These are phyloP conservation scores for Nipponia nippon DNA, from an alignment of 2,113 vertebrate species.

Conservation along the genomic window DNA sequence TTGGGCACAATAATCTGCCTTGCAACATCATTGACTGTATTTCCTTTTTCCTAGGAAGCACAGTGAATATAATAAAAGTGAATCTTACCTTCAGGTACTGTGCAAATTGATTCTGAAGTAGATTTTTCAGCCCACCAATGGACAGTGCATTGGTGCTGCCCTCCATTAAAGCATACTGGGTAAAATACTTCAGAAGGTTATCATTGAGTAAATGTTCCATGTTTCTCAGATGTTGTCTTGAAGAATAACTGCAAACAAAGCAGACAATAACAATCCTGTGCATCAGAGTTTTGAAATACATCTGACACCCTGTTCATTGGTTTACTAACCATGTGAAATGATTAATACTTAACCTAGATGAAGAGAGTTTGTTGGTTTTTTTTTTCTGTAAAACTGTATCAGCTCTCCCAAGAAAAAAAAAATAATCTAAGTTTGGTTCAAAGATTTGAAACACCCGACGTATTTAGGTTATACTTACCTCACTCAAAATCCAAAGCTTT, in stretches of 20 bases:
- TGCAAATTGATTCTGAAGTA: slow-evolving; percentile 57
- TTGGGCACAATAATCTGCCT: not conserved
- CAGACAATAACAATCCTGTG: not conserved
- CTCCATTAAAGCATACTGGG: slow-evolving; percentile 57
- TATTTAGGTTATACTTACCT: slow-evolving; percentile 37
- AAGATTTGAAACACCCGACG: not conserved
- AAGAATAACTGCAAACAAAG: slow-evolving; percentile 18
- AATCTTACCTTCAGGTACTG: slow-evolving; percentile 58
- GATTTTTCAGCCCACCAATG: slow-evolving; percentile 34
- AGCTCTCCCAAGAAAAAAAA: not conserved
- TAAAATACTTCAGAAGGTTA: slow-evolving; percentile 59
- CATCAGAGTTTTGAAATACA: not conserved
- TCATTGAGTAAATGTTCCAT: slow-evolving; percentile 47
- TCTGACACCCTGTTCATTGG: not conserved
- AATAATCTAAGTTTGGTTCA: not conserved
- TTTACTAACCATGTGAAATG: not conserved
- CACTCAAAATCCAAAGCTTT: not conserved
- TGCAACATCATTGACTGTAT: not conserved
- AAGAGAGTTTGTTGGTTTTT: not conserved
- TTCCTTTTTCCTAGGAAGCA: not conserved
- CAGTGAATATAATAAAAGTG: not conserved
- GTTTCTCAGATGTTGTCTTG: not conserved
- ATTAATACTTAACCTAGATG: not conserved
- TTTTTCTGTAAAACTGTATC: not conserved
- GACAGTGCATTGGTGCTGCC: slow-evolving; percentile 49